Evolutionary conservation across 2,888 invertebrate genomes (phyloP).

Genomic region (Acleris cristana): DNA sequence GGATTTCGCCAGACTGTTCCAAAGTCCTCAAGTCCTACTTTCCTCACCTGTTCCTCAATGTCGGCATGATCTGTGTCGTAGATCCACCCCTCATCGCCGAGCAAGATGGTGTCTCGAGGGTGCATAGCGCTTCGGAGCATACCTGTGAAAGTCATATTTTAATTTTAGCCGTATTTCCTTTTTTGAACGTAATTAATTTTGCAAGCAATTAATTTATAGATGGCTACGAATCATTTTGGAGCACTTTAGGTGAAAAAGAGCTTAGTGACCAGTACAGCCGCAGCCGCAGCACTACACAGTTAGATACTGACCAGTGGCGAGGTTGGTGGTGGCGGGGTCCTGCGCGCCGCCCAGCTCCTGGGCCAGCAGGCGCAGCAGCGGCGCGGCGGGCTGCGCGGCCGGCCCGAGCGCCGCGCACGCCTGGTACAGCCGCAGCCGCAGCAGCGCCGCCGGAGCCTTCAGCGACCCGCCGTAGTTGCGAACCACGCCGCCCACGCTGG

Average conservation of each 20-base stretch:
- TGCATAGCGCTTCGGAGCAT: constrained; percentile 72
- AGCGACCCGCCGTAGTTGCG: constrained; percentile 95
- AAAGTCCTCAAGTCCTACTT: too few relatives aligned
- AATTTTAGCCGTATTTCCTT: constrained; percentile 4
- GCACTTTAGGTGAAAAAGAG: too few relatives aligned
- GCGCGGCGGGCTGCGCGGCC: constrained; percentile 84
- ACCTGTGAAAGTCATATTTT: constrained; percentile 48
- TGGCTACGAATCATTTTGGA: too few relatives aligned
- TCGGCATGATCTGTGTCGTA: constrained; percentile 98
- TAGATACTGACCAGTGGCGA: constrained; percentile 54
- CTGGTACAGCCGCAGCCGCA: constrained; percentile 96
- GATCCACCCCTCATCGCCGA: constrained; percentile 93
- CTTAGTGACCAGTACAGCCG: too few relatives aligned
- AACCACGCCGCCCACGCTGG: constrained; percentile 91
- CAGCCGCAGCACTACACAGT: too few relatives aligned
- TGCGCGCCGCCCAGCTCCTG: constrained; percentile 98
- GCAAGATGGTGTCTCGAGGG: constrained; percentile 88
- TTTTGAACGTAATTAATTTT: constrained; percentile 31
- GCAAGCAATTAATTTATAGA: too few relatives aligned
- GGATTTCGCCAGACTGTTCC: too few relatives aligned
- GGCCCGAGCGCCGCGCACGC: constrained; percentile 79
- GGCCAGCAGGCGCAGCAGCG: constrained; percentile 94
- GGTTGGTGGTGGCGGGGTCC: constrained; percentile 96
- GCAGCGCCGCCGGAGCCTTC: constrained; percentile 97
- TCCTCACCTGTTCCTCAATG: constrained; percentile 96